Evolutionary conservation across 2,888 invertebrate genomes (phyloP).

Genomic region (Lapara coniferarum): DNA sequence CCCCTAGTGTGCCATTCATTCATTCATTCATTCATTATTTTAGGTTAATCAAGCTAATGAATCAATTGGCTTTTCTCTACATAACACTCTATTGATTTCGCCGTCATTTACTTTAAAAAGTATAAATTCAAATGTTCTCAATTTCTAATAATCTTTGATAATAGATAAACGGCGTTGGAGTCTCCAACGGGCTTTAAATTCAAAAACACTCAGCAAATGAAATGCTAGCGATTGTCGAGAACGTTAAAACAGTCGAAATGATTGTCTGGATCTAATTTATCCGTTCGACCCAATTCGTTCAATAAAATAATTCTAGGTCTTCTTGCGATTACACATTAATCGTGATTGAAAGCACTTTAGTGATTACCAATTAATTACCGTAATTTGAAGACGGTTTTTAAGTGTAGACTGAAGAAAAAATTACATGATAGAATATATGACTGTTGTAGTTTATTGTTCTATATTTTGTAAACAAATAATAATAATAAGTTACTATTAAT

Average conservation of each 20-base stretch:
- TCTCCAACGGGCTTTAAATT: background rate
- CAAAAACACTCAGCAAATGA: constrained; percentile 13
- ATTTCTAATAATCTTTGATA: background rate
- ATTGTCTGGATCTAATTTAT: constrained; percentile 14
- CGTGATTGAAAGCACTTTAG: constrained; percentile 11
- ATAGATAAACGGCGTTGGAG: background rate
- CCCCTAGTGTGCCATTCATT: no score
- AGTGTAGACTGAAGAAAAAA: background rate
- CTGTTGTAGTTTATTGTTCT: no score
- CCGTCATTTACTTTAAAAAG: no score
- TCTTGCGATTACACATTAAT: background rate
- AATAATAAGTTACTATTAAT: no score
- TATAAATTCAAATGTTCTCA: no score
- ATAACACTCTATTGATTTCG: no score
- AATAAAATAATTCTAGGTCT: constrained; percentile 12
- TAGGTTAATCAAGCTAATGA: no score
- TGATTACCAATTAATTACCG: background rate
- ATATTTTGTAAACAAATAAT: no score
- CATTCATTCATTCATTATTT: no score
- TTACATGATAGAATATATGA: no score
- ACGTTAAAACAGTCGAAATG: constrained; percentile 19
- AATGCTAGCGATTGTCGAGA: constrained; percentile 8
- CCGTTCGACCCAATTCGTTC: constrained; percentile 13
- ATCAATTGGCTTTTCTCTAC: no score
- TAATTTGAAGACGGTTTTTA: background rate